phyloP scores from a whole-genome alignment of 1,140 invertebrate genomes.

The Stenopsyche tienmushanensis region DNA sequence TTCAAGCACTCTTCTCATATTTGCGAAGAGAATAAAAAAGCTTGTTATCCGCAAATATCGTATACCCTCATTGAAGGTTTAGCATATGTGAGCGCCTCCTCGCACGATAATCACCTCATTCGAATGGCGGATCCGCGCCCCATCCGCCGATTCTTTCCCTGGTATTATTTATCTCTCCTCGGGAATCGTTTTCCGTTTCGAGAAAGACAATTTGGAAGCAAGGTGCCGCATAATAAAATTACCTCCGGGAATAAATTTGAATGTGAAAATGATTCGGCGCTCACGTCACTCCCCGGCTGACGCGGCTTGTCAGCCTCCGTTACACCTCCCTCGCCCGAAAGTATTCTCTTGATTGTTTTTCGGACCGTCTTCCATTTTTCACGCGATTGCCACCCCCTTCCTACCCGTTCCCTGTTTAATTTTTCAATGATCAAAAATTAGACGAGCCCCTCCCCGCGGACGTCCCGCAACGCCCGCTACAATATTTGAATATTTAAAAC shows the following conservation, averaged over 20 bases:
- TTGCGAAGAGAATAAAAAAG: too few species aligned
- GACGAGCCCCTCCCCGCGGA: background rate
- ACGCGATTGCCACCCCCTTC: slow-evolving; percentile 3
- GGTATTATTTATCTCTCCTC: slow-evolving; percentile 16
- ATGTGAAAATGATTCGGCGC: slow-evolving; percentile 37
- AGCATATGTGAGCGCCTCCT: background rate
- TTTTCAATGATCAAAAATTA: slow-evolving; percentile 41
- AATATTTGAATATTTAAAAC: slow-evolving; percentile 40
- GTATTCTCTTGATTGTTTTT: slow-evolving; percentile 36
- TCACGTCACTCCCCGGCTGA: slow-evolving; percentile 20
- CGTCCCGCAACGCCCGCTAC: slow-evolving; percentile 6
- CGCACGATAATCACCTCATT: slow-evolving; percentile 34
- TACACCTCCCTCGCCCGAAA: background rate
- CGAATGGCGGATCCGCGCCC: slow-evolving; percentile 16
- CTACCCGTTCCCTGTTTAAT: slow-evolving; percentile 30
- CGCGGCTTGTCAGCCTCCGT: slow-evolving; percentile 22
- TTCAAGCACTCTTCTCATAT: too few species aligned
- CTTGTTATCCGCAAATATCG: too few species aligned
- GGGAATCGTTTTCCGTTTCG: slow-evolving; percentile 27
- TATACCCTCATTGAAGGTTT: too few species aligned
- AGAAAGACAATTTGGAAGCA: slow-evolving; percentile 36
- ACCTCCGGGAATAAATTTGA: slow-evolving; percentile 41
- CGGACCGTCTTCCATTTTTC: slow-evolving; percentile 5
- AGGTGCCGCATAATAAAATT: slow-evolving; percentile 40
- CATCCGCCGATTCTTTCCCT: slow-evolving; percentile 4